A percentile compares a stretch with the other conserved stretches of the same genome.
These are phyloP conservation scores for Plutomurus gul DNA, from an alignment of 1,140 invertebrate species.

Conservation along the genomic window DNA sequence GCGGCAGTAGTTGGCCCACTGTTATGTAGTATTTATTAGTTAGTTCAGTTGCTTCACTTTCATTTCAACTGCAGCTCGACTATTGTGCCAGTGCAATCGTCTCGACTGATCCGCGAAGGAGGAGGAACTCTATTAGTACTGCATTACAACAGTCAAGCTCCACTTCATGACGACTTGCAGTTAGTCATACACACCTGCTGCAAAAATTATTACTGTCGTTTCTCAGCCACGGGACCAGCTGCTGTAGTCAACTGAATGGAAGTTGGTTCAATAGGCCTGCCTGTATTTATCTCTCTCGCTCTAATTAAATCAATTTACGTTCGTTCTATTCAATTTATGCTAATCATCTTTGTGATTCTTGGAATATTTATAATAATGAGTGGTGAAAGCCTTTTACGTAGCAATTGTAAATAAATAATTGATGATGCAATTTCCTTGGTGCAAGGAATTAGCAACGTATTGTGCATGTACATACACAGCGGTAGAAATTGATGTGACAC, in stretches of 20 bases:
- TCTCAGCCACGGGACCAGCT: constrained; percentile 7
- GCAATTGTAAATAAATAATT: too few species aligned
- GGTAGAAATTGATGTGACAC: too few species aligned
- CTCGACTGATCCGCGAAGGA: constrained; percentile 4
- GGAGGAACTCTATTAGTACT: too few species aligned
- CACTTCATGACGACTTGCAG: constrained; percentile 1
- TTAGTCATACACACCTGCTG: constrained; percentile 15
- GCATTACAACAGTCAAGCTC: not conserved
- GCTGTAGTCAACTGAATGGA: not conserved
- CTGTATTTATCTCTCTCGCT: not conserved
- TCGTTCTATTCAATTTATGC: not conserved
- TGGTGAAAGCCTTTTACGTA: too few species aligned
- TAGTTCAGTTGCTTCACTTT: not conserved
- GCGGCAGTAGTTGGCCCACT: too few species aligned
- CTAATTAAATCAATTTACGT: not conserved
- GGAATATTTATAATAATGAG: too few species aligned
- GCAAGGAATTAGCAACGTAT: too few species aligned
- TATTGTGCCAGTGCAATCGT: not conserved
- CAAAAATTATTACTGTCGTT: constrained; percentile 23
- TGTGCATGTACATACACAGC: too few species aligned
- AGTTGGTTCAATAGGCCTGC: too few species aligned
- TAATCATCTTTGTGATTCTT: too few species aligned
- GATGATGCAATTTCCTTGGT: too few species aligned
- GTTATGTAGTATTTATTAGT: too few species aligned
- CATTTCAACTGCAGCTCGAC: not conserved